phyloP scores from a whole-genome alignment of 2,113 vertebrate species.

The Psittacula cyanocephala region DNA sequence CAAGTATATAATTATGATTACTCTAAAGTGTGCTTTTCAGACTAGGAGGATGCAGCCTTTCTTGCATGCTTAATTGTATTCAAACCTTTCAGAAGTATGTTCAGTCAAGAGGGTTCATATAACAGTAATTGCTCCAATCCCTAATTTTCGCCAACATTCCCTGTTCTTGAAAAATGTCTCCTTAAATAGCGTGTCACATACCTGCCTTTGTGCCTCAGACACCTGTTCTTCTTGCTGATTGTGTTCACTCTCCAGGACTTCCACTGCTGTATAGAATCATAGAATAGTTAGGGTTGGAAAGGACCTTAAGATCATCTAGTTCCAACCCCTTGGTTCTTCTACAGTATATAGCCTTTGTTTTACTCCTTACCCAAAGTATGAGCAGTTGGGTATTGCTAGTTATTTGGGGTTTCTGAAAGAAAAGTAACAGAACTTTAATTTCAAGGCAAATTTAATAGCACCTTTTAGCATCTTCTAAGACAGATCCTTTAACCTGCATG shows the following conservation, averaged over 20 bases:
- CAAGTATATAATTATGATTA: not conserved
- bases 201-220: not conserved
- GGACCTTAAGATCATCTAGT: too few relatives aligned
- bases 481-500: not conserved
- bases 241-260: not conserved
- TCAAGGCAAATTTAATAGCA: not conserved
- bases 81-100: not conserved
- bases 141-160: not conserved
- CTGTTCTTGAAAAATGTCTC: not conserved
- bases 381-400: not conserved
- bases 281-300: too few relatives aligned
- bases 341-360: not conserved
- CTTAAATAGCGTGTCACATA: not conserved
- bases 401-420: not conserved
- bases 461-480: not conserved
- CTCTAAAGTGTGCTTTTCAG: not conserved
- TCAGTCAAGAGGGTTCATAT: not conserved
- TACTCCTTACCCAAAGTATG: not conserved
- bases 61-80: not conserved
- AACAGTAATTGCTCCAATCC: not conserved
- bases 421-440: not conserved
- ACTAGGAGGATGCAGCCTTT: not conserved
- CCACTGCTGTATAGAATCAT: not conserved
- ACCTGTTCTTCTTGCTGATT: not conserved
- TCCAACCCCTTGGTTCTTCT: not conserved